These are phyloP conservation scores for Acanthurus leucopareius DNA, from an alignment of 2,797 vertebrate species.

Conservation along the genomic window DNA sequence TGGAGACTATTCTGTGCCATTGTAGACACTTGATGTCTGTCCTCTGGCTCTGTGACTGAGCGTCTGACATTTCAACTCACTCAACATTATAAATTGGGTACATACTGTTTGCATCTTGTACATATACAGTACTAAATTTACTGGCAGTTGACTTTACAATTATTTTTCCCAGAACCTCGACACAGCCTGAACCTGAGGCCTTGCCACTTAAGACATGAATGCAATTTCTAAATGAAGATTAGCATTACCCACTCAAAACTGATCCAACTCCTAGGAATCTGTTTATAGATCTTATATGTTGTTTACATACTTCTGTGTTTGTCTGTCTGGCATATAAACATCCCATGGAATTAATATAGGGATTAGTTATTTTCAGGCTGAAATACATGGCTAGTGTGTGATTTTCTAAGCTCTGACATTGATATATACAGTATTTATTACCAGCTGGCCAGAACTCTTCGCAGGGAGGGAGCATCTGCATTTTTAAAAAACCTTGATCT, in stretches of 20 bases:
- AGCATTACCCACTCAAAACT: neutral
- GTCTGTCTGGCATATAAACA: slow-evolving; percentile 14
- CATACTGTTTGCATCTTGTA: too few species aligned
- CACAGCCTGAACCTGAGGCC: neutral
- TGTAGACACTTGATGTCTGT: neutral
- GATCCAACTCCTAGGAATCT: slow-evolving; percentile 1
- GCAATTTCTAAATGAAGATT: too few species aligned
- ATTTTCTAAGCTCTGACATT: neutral
- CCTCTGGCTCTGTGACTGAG: neutral
- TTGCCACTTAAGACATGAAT: neutral
- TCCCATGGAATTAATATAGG: neutral
- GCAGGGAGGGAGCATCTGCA: slow-evolving; percentile 2
- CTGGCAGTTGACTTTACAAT: neutral
- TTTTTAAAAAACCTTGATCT: slow-evolving; percentile 3
- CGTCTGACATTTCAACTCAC: neutral
- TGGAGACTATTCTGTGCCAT: neutral
- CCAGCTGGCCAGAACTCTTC: neutral
- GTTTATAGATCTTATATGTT: slow-evolving; percentile 1
- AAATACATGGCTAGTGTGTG: neutral
- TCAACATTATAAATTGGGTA: too few species aligned
- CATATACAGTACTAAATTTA: neutral
- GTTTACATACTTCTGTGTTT: neutral
- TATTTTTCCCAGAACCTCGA: neutral
- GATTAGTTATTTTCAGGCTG: neutral
- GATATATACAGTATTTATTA: neutral